Conservation (phyloP, 2,888 invertebrate genomes). For the Tetrapedia diversipes region DNA sequence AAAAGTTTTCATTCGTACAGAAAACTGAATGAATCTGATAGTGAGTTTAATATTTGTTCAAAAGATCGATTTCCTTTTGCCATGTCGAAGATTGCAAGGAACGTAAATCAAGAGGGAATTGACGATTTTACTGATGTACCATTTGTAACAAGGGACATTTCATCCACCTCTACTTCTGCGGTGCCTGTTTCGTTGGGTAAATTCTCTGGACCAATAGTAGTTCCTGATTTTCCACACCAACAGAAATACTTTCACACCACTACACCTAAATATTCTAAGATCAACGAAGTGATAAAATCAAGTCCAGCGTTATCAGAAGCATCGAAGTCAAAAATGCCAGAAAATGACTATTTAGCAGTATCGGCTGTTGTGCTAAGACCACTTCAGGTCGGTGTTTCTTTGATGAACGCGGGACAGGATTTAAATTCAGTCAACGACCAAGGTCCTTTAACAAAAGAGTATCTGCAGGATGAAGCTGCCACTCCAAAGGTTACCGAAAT, state of each 20-base stretch:
- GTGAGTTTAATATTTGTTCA: no score
- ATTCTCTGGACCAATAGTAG: conserved; percentile 78
- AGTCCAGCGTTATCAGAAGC: neutral
- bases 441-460: conserved; percentile 18
- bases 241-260: conserved; percentile 24
- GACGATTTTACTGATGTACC: neutral
- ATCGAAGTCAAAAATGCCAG: neutral
- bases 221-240: conserved; percentile 69
- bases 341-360: conserved; percentile 60
- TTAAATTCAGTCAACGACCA: conserved; percentile 35
- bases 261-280: conserved; percentile 15
- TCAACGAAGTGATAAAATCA: neutral
- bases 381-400: conserved; percentile 77
- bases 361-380: conserved; percentile 75
- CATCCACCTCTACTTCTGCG: neutral
- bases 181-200: conserved; percentile 28
- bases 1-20: neutral
- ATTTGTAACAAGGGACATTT: neutral
- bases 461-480: neutral
- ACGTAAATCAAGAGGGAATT: neutral
- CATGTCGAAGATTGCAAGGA: neutral
- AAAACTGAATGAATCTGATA: conserved; percentile 18
- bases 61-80: conserved; percentile 1
- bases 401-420: conserved; percentile 68
- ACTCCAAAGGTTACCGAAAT: neutral